Conservation (phyloP, 1,140 invertebrate species). For the Anoplophora glabripennis region DNA sequence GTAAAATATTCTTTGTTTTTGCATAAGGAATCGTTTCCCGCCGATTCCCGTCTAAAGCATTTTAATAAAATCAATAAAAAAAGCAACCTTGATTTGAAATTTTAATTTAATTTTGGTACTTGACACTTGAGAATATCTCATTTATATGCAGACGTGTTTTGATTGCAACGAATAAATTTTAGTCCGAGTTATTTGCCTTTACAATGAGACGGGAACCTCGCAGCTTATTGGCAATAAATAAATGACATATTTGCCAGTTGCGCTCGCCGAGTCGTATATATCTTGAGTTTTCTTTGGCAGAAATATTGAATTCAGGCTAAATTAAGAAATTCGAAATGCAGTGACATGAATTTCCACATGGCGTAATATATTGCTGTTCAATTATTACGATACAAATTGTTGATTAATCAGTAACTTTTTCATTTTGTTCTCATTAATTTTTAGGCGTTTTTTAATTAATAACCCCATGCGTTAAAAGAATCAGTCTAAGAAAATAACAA, state of each 20-base stretch:
- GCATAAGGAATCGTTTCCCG: not conserved
- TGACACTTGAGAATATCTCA: conserved; percentile 27
- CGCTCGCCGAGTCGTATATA: no score
- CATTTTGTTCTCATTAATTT: no score
- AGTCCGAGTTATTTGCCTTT: conserved; percentile 18
- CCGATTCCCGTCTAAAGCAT: not conserved
- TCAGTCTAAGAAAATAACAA: no score
- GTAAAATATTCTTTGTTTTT: not conserved
- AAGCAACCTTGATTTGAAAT: conserved; percentile 19
- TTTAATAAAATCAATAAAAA: conserved; percentile 19
- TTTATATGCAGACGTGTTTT: conserved; percentile 26
- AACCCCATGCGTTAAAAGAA: no score
- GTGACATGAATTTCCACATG: no score
- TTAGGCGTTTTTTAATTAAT: no score
- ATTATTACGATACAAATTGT: no score
- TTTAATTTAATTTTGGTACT: conserved; percentile 18
- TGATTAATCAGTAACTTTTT: no score
- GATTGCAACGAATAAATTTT: conserved; percentile 20
- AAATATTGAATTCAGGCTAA: no score
- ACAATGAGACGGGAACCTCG: conserved; percentile 13
- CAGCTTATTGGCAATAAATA: conserved; percentile 18
- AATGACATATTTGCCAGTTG: conserved; percentile 22
- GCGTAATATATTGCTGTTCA: no score
- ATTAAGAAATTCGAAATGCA: no score
- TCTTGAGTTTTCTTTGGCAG: no score